Base-by-base conservation (phyloP, 2,113 vertebrate genomes). In the Phalacrocorax pelagicus region DNA sequence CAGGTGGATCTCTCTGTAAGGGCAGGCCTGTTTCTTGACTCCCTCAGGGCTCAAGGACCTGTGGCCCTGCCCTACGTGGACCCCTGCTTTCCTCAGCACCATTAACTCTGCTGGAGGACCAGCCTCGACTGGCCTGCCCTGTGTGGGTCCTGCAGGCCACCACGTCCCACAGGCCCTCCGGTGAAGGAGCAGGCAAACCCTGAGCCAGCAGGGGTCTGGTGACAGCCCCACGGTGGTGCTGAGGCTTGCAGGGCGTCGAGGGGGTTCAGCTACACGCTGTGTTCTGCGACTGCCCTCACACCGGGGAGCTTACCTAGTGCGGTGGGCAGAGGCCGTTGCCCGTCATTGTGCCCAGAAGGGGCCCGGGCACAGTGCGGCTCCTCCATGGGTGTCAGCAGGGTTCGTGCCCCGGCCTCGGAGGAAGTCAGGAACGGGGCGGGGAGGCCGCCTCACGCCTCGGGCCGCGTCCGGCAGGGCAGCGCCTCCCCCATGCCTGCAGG, bases 81-180 rank as follows among this genome's bases (percentile, higher is more conserved):
- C 12, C 21, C 5, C 3, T 0, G 0, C 54, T 51, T 24, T 49
- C 27, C 47, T 62, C 54, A 62, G 72, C 40, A 29, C 54, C 73
- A 13, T 9, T 13, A 59, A 22, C 34, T 22, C 13, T 21, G 29
- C 34, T 5, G 30, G 30, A 27, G 5, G 5, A 14, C 10, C 34
- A 30, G 44, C 20, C 24, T 18, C 1, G 3, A 30, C 6, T 1
- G 0, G 3, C 36, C 17, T 6, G 46, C 34, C 40, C 59, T 5
- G 4, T 1, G 1, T 1, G 5, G 12, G 18, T 17, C n/a, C 70
- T 44, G 69, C 72, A 27, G 44, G 11, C 44, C 2, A 2, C 62
- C 67, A 12, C 5, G 11, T 49, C 29, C 10, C 38, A 17, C 29
- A 3, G 24, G 10, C 22, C 15, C 13, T 27, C 13, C 36, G 2